Percentiles rank a stretch among this genome's conserved stretches.
phyloP scores from a whole-genome alignment of 2,113 vertebrate genomes.

The Orcinus orca region DNA sequence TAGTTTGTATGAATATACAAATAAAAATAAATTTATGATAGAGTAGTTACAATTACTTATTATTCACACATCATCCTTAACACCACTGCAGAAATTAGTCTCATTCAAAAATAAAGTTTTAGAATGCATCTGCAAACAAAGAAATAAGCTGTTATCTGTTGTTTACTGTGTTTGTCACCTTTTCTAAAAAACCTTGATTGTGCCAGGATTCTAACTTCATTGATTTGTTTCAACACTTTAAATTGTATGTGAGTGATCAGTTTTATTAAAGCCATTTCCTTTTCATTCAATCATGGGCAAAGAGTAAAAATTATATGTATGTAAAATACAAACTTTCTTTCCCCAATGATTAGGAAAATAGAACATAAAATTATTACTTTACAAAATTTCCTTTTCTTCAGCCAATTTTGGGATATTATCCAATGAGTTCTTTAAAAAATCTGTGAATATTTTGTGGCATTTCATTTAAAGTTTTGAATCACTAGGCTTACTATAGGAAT shows the following conservation, averaged over 20 bases:
- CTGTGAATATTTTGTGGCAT: background rate
- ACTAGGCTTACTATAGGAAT: background rate
- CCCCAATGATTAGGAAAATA: background rate
- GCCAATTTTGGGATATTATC: background rate
- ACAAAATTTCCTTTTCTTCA: background rate
- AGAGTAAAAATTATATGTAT: background rate
- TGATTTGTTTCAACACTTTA: background rate
- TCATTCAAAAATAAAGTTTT: background rate
- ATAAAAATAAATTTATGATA: background rate
- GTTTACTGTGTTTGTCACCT: background rate
- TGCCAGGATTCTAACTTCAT: background rate
- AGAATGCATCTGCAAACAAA: background rate
- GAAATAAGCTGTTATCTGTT: background rate
- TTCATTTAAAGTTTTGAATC: slow-evolving; percentile 5
- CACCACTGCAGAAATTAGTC: background rate
- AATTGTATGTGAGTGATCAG: background rate
- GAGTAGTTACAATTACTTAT: background rate
- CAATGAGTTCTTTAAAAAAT: background rate
- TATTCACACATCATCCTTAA: background rate
- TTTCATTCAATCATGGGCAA: background rate
- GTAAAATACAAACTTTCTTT: background rate
- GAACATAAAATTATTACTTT: background rate
- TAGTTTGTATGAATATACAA: background rate
- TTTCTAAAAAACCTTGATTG: background rate
- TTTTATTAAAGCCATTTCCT: background rate